phyloP scores from a whole-genome alignment of 1,140 invertebrate genomes.

The Orchesella cincta region DNA sequence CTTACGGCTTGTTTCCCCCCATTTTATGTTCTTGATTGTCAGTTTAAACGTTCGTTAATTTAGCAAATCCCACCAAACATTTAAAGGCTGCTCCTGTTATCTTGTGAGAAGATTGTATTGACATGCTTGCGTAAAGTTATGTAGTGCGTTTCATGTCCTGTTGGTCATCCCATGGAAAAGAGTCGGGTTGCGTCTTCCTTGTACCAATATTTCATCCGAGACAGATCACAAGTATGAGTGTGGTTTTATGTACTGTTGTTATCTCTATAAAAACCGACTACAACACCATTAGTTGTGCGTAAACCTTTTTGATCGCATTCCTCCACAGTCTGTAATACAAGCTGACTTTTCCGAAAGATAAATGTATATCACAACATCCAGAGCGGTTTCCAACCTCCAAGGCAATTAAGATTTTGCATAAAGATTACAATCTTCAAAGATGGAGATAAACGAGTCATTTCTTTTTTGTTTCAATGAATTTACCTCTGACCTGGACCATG shows the following conservation, averaged over 20 bases:
- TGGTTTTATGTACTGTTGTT: background rate
- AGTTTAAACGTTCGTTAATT: conserved; percentile 22
- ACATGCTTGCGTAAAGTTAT: background rate
- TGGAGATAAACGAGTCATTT: background rate
- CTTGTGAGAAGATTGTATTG: background rate
- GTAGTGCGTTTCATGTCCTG: background rate
- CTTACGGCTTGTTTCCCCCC: background rate
- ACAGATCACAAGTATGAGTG: background rate
- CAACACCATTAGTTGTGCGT: conserved; percentile 19
- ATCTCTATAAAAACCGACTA: background rate
- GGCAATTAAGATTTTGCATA: conserved; percentile 14
- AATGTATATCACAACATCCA: background rate
- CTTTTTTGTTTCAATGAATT: too few relatives aligned
- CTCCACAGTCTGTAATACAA: background rate
- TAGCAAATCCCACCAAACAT: background rate
- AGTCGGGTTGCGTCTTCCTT: background rate
- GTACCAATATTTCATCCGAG: background rate
- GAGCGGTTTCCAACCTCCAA: background rate
- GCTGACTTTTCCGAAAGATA: background rate
- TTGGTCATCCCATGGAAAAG: background rate
- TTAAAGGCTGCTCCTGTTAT: background rate
- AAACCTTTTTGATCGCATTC: conserved; percentile 20
- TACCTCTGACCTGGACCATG: too few relatives aligned
- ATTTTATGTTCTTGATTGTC: conserved; percentile 25
- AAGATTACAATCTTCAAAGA: background rate